Base-by-base conservation (phyloP, 1,140 invertebrate species). In the Himalopsyche phryganea region DNA sequence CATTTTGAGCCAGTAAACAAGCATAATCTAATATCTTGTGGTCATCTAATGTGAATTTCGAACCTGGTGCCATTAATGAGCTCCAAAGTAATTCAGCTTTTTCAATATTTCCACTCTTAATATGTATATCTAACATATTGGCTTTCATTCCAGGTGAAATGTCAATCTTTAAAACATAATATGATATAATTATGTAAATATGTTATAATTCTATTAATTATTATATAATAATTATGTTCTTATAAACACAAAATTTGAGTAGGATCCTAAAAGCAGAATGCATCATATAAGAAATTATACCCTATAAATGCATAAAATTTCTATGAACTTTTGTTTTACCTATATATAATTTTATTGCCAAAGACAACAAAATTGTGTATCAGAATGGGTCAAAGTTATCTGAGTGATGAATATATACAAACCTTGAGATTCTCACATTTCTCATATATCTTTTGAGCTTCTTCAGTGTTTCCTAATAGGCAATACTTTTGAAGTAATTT, bases 21-120 rank as follows among this genome's bases (percentile, higher is more conserved):
- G 77, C 80, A 47, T 78, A 80, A 63, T 79, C 72, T 6, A 85
- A 68, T 7, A 84, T 68, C 69, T 85, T 85, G 55, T 68, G 77
- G 40, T 73, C 74, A 63, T 84, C 81, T 7, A 85, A 65, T 0
- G 49, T 67, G 67, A 84, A 83, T 32, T 74, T 66, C 1, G 73
- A 67, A 10, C 71, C 63, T 0, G 68, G 52, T 19, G 66, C 69
- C 58, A 73, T 76, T 0, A 85, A 61, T 28, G 81, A 70, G 0
- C 73, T 63, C 2, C 81, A 70, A 1, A 71, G 59, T 9, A 68
- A 11, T 36, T 78, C 68, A 1, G 82, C 81, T 35, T 76, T 60
- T 1, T 79, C 69, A 1, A 81, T 23, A 50, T 80, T 71, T 0
- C 73, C 71, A 35, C 71, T 65, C 47, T 73, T 74, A n/a, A 79